Base-by-base conservation (phyloP, 2,888 invertebrate species). In the Tipula unca region DNA sequence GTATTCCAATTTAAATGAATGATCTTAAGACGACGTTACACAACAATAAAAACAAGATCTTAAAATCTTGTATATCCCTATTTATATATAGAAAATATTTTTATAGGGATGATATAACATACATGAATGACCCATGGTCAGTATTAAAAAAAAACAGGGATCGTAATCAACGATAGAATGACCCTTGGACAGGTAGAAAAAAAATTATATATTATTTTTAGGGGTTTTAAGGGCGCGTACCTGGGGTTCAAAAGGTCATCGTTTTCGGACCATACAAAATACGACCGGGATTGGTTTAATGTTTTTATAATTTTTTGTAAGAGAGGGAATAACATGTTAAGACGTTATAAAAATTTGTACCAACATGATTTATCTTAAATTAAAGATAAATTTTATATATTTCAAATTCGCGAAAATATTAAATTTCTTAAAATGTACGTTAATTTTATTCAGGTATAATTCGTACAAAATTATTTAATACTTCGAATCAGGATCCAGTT, bases 101-200 rank as follows among this genome's bases (percentile, higher is more conserved):
- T 32, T 48, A 48, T 48, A 69, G 69, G 69, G 69, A 69, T 25
- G 13, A 25, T 69, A 69, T 69, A 69, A 3, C n/a, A n/a, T n/a
- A n/a, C n/a, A n/a, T n/a, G 25, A 69, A 69, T 69, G 69, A 69
- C 69, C 69, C 69, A 69, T 69, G 69, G 69, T 69, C 69, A 69
- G 69, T 69, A 69, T 69, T 69, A 69, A 69, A 17, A 32, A 32
- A 48, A 69, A 25, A 69, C 10, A 69, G 69, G 69, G 69, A 25
- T 25, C 25, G 69, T 10, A 69, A 69, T 69, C 69, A 69, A 69
- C 69, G 25, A 25, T 32, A 83, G 17, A 83, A n/a, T 83, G 83
- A 83, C 83, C 83, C 83, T 83, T 32, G 83, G 14, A 35, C 83
- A 83, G 83, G 83, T 83, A 83, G 83, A 83, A 35, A 83, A 48